Conservation (phyloP, 2,888 invertebrate species). For the Agonopterix subpropinquella region DNA sequence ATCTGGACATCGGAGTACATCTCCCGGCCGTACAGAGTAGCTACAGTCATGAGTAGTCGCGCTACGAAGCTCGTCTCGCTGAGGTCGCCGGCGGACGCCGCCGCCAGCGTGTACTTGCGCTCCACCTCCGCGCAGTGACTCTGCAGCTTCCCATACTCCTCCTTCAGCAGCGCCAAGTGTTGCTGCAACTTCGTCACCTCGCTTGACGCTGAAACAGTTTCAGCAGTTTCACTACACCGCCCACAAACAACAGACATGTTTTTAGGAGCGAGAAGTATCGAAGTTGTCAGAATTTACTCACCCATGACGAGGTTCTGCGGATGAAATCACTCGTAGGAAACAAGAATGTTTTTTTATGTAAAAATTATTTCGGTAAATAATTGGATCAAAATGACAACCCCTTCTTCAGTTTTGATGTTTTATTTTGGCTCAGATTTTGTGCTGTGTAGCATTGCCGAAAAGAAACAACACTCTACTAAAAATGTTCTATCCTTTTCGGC, state of each 20-base stretch:
- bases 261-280: conserved; percentile 16
- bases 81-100: conserved; percentile 79
- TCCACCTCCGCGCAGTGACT: conserved; percentile 87
- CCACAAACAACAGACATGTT: conserved; percentile 44
- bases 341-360: conserved; percentile 12
- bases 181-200: conserved; percentile 85
- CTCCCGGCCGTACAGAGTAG: conserved; percentile 87
- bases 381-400: conserved; percentile 30
- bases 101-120: conserved; percentile 87
- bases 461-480: too few species aligned
- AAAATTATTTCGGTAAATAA: conserved; percentile 29
- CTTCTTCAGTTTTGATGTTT: too few species aligned
- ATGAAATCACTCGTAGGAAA: conserved; percentile 5
- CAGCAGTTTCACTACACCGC: conserved; percentile 39
- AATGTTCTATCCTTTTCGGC: too few species aligned
- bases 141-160: conserved; percentile 94
- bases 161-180: conserved; percentile 88
- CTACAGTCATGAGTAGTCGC: conserved; percentile 86
- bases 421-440: too few species aligned
- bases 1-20: conserved; percentile 89
- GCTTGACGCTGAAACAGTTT: conserved; percentile 58
- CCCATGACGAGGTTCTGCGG: conserved; percentile 50
- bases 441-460: too few species aligned
- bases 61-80: conserved; percentile 90
- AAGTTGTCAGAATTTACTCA: conserved; percentile 40